These are phyloP conservation scores for Ganaspis brasiliensis DNA, from an alignment of 2,888 invertebrate genomes.

Conservation along the genomic window DNA sequence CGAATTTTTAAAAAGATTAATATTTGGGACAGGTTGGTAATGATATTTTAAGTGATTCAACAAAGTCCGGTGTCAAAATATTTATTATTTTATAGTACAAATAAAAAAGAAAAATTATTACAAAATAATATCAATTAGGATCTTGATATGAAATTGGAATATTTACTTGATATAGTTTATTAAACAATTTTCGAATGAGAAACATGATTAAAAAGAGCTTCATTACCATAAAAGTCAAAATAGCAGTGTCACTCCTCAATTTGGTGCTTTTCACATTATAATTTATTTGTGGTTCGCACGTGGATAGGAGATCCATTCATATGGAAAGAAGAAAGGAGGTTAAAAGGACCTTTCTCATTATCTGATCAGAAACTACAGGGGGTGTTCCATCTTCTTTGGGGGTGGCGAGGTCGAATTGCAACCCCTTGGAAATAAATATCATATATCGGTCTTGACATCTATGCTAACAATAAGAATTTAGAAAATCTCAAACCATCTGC, in stretches of 20 bases:
- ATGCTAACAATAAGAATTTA: conserved; percentile 20
- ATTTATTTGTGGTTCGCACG: conserved; percentile 55
- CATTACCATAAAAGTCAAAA: conserved; percentile 48
- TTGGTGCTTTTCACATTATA: conserved; percentile 54
- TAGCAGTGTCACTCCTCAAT: conserved; percentile 43
- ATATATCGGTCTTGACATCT: conserved; percentile 70
- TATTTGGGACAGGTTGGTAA: no score
- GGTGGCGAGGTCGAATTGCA: conserved; percentile 65
- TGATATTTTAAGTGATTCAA: no score
- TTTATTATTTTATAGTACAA: no score
- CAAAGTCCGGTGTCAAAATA: no score
- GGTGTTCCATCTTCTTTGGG: conserved; percentile 62
- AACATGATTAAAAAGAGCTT: background rate
- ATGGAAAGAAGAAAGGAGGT: conserved; percentile 45
- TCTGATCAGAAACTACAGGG: conserved; percentile 71
- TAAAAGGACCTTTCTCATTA: conserved; percentile 61
- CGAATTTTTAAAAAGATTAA: no score
- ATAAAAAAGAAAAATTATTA: no score
- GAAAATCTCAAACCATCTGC: conserved; percentile 19
- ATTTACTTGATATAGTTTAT: no score
- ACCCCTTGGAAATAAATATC: conserved; percentile 77
- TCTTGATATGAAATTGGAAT: no score
- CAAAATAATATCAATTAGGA: no score
- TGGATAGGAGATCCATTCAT: conserved; percentile 56
- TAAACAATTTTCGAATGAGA: background rate